phyloP scores from a whole-genome alignment of 2,797 vertebrate species.

The Myotis daubentonii region DNA sequence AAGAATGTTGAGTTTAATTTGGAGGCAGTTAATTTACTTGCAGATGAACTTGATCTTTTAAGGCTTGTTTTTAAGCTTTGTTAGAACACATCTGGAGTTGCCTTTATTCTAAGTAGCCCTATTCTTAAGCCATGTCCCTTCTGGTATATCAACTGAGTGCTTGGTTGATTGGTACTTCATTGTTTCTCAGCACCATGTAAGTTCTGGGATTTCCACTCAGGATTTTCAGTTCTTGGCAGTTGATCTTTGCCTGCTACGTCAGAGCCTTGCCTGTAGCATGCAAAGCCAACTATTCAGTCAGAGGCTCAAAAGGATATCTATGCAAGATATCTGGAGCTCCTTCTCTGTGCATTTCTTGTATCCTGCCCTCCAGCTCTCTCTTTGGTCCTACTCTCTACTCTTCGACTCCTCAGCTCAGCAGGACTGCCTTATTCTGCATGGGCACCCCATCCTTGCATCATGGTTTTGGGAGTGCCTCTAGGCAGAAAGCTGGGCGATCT shows the following conservation, averaged over 20 bases:
- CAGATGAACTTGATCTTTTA: neutral
- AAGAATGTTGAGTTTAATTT: neutral
- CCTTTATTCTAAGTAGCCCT: neutral
- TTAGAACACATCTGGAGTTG: neutral
- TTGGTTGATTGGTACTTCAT: neutral
- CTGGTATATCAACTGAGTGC: accelerated
- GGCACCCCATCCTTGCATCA: neutral
- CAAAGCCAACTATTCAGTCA: neutral
- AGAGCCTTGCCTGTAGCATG: neutral
- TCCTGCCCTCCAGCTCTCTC: neutral
- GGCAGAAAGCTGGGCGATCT: neutral
- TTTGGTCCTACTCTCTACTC: too few species aligned
- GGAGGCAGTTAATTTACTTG: neutral
- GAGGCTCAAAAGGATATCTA: neutral
- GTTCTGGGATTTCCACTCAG: neutral
- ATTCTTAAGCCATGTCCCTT: neutral
- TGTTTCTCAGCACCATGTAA: neutral
- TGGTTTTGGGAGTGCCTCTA: neutral
- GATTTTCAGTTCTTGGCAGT: neutral
- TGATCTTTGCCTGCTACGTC: neutral
- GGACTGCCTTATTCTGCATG: too few species aligned
- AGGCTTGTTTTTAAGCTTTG: neutral
- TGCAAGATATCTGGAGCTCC: neutral
- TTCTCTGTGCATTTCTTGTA: neutral
- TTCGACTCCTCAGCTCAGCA: neutral